Conservation (phyloP, 2,888 invertebrate species). For the Scaptodrosophila latifasciaeformis region DNA sequence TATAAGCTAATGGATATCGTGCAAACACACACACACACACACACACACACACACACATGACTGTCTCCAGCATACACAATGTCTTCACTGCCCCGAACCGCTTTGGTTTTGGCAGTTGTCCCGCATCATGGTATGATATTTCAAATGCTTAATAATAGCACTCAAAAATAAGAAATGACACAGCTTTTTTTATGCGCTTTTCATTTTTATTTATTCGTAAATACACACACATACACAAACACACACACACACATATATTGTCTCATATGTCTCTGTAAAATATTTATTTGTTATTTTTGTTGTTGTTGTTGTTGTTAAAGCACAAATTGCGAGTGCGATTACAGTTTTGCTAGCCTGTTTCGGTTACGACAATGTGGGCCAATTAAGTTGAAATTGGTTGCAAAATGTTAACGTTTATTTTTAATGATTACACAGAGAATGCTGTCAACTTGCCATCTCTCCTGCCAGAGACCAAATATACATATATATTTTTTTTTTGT, state of each 20-base stretch:
- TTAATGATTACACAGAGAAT: constrained; percentile 29
- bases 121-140: constrained; percentile 66
- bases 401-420: constrained; percentile 56
- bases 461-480: neutral
- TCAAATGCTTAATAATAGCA: constrained; percentile 66
- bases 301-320: too few species aligned
- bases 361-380: constrained; percentile 41
- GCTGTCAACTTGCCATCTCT: constrained; percentile 3
- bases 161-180: constrained; percentile 61
- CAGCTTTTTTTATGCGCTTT: constrained; percentile 48
- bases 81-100: too few species aligned
- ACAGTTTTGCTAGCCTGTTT: too few species aligned
- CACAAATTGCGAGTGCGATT: too few species aligned
- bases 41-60: constrained; percentile 11
- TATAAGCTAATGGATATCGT: constrained; percentile 67
- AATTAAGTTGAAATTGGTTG: constrained; percentile 60
- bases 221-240: neutral
- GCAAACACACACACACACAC: constrained; percentile 44
- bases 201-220: constrained; percentile 30
- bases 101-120: too few species aligned
- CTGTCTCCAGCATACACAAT: too few species aligned
- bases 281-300: too few species aligned
- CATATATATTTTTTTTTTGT: too few species aligned
- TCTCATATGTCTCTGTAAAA: too few species aligned
- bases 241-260: neutral